Base-by-base conservation (phyloP, 2,888 invertebrate genomes). In the Leptinotarsa juncta region DNA sequence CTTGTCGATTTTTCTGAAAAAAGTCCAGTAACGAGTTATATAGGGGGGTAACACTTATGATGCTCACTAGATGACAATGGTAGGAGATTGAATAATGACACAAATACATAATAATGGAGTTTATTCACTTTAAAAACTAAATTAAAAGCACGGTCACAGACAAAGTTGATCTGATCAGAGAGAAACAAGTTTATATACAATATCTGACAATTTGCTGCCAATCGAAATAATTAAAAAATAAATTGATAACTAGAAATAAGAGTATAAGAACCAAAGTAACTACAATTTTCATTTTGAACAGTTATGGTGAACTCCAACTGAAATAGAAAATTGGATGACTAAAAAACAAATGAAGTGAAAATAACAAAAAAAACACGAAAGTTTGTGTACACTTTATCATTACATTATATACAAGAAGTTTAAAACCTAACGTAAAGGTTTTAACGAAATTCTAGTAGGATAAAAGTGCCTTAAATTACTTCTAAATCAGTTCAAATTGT, bases 111-210 rank as follows among this genome's bases (percentile, higher is more conserved):
- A 82, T 83, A 82, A 82, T 83, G 32, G 32, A 82, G 79, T 84
- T 85, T 85, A 85, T 85, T 85, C 81, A 82, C 78, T 82, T 84
- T 84, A 84, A 77, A 80, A 84, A 84, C 83, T 84, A 83, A 85
- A 85, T 84, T 42, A 42, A 42, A 84, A 84, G 84, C 83, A 84
- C 83, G 83, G 83, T 84, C 82, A 83, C 84, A 84, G 83, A 84
- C 81, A 82, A 82, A 82, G 83, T 74, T 78, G 81, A 81, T 77
- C 80, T 77, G 77, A 78, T 79, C 83, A 82, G 82, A 83, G 81
- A 80, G 80, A 82, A 82, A 82, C 80, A 81, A 82, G 81, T 79
- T 82, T 83, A 81, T 83, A 80, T 82, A 82, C 80, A 83, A 70
- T 73, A 73, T 81, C 77, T 75, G 79, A 77, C 76, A 80, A 79